Conservation (phyloP, 2,888 invertebrate genomes). For the Limnephilus auricula region DNA sequence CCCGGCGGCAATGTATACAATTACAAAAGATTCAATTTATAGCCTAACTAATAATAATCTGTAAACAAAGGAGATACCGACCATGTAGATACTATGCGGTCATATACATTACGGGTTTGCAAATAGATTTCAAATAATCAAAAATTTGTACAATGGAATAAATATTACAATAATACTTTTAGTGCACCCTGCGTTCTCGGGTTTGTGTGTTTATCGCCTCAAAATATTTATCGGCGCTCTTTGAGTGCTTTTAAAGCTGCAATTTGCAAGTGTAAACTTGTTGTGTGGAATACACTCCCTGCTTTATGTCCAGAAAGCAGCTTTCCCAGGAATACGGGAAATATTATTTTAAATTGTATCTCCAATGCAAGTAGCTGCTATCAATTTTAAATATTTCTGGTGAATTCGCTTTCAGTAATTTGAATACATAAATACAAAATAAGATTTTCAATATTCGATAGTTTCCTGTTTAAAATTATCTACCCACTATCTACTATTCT, state of each 20-base stretch:
- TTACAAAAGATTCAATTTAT: not conserved
- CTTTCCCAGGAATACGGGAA: not conserved
- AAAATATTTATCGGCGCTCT: conserved; percentile 55
- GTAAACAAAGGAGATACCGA: not conserved
- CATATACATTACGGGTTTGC: not conserved
- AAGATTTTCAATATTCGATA: too few species aligned
- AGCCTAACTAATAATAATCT: not conserved
- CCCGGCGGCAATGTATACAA: too few species aligned
- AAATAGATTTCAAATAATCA: not conserved
- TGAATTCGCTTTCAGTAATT: not conserved
- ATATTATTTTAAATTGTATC: not conserved
- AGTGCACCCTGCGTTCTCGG: not conserved
- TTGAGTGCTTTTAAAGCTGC: conserved; percentile 60
- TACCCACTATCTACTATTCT: too few species aligned
- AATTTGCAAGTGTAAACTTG: conserved; percentile 53
- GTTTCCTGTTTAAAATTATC: too few species aligned
- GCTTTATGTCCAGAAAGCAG: conserved; percentile 29
- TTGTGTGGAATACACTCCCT: conserved; percentile 3
- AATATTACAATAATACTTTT: not conserved
- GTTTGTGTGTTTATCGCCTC: conserved; percentile 47
- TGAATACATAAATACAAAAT: not conserved
- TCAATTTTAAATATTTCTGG: not conserved
- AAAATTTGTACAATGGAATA: not conserved
- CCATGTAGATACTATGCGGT: too few species aligned
- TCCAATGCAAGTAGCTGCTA: not conserved